Conservation (phyloP, 1,140 invertebrate genomes). For the Trichonephila clavata region DNA sequence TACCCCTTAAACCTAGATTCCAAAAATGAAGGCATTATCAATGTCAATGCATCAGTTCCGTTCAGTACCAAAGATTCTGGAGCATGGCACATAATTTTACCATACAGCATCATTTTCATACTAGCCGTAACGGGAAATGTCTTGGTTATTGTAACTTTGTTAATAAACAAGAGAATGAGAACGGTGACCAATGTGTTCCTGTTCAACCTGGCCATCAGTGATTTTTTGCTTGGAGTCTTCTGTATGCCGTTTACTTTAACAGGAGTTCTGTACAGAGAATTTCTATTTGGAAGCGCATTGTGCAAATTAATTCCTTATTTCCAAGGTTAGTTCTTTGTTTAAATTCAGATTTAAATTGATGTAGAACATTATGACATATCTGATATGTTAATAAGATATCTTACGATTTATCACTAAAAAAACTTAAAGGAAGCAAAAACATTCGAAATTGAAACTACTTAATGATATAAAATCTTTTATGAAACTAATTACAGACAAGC, state of each 20-base stretch:
- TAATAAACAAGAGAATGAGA: constrained; percentile 81
- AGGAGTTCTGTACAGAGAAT: constrained; percentile 90
- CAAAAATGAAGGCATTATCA: background rate
- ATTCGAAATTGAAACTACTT: no score
- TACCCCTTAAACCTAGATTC: background rate
- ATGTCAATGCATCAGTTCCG: background rate
- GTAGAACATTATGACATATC: no score
- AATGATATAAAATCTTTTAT: no score
- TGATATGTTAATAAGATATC: no score
- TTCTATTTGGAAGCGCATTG: constrained; percentile 90
- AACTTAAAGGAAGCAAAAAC: no score
- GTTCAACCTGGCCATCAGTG: constrained; percentile 86
- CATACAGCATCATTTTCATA: constrained; percentile 81
- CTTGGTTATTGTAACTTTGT: constrained; percentile 81
- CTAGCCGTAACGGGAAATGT: constrained; percentile 81
- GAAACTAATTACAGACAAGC: no score
- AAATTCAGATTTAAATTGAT: background rate
- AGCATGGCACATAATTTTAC: constrained; percentile 75
- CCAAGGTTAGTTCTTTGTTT: constrained; percentile 85
- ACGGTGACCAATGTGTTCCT: constrained; percentile 82
- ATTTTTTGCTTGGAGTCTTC: constrained; percentile 91
- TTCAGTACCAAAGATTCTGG: background rate
- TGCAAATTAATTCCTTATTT: constrained; percentile 92
- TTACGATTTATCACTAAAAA: no score
- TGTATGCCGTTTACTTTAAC: constrained; percentile 94